Evolutionary conservation across 2,797 vertebrate genomes (phyloP).

Genomic region (Sebastes hubbsi): DNA sequence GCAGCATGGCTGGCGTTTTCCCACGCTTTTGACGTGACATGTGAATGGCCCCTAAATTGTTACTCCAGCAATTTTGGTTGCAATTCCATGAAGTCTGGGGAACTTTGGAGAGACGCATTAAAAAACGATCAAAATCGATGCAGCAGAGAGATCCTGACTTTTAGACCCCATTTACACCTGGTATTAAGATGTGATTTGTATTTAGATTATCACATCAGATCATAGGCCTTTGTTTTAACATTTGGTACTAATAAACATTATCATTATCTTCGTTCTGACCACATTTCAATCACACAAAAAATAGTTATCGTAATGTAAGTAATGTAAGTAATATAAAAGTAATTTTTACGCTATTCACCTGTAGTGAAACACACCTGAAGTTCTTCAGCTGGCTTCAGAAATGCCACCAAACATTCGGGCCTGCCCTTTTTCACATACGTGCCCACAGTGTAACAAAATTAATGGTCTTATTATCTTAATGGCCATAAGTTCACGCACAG

Average conservation of each 20-base stretch:
- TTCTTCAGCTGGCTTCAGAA: neutral
- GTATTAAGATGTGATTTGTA: too few species aligned
- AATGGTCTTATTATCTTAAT: conserved; percentile 68
- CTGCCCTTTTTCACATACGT: neutral
- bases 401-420: conserved; percentile 10
- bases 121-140: too few species aligned
- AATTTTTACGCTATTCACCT: too few species aligned
- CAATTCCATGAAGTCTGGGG: neutral
- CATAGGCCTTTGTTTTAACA: neutral
- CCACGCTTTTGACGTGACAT: accelerated
- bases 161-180: too few species aligned
- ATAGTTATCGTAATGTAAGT: too few species aligned
- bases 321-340: too few species aligned
- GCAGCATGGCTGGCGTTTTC: too few species aligned
- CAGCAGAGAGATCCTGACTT: too few species aligned
- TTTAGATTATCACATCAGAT: neutral
- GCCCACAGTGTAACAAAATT: conserved; percentile 35
- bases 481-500: conserved; percentile 64
- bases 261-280: neutral
- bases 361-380: neutral
- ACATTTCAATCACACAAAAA: neutral
- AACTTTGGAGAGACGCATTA: neutral
- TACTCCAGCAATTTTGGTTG: neutral
- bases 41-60: accelerated
- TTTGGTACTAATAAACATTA: neutral